These are phyloP conservation scores for Dysmachus trigonus DNA, from an alignment of 2,888 invertebrate genomes.

Conservation along the genomic window DNA sequence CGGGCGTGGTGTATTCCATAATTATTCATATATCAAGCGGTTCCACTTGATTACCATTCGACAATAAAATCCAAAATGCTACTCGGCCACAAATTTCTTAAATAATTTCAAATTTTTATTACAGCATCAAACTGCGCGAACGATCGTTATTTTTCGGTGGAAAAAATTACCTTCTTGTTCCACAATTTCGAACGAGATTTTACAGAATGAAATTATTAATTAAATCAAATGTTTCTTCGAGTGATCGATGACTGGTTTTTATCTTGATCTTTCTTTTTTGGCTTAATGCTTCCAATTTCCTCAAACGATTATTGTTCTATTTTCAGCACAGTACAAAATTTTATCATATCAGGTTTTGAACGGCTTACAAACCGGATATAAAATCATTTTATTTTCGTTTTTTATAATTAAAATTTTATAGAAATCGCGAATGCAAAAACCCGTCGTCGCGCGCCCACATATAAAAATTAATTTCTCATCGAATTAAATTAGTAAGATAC, in stretches of 20 bases:
- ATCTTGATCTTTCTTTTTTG: not conserved
- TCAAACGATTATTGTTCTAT: not conserved
- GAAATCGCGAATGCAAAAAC: not conserved
- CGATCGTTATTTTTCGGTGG: not conserved
- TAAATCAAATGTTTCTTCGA: not conserved
- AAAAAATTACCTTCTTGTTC: not conserved
- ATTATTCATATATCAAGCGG: slow-evolving; percentile 26
- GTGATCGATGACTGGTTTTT: not conserved
- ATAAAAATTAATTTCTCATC: not conserved
- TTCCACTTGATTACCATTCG: not conserved
- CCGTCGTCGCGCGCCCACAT: not conserved
- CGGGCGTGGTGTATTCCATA: slow-evolving; percentile 24
- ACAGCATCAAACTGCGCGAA: not conserved
- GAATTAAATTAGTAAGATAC: not conserved
- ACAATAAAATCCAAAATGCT: not conserved
- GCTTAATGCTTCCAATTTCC: not conserved
- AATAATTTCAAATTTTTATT: slow-evolving; percentile 9
- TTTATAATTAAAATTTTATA: not conserved
- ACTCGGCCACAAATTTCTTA: not conserved
- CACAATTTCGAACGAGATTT: not conserved
- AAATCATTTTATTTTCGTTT: not conserved
- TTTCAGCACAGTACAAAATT: not conserved
- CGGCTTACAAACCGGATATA: not conserved
- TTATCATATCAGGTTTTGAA: not conserved
- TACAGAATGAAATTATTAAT: not conserved